A percentile compares a stretch with the other conserved stretches of the same genome.
phyloP scores from a whole-genome alignment of 2,113 vertebrate genomes.

The Aix galericulata region DNA sequence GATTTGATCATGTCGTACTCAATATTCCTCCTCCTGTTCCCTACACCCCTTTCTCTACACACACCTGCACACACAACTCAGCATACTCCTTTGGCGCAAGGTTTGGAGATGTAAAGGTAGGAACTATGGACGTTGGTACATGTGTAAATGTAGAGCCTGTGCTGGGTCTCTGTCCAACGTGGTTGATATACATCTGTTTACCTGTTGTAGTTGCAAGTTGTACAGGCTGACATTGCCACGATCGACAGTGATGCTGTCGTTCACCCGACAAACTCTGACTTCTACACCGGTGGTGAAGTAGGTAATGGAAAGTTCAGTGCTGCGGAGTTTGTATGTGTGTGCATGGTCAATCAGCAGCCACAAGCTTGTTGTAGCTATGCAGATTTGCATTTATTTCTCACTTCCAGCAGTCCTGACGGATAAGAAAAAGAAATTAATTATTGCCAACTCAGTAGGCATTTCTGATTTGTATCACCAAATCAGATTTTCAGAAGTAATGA shows the following conservation, averaged over 20 bases:
- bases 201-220: conserved; percentile 99
- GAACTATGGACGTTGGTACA: conserved; percentile 80
- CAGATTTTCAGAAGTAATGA: background rate
- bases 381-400: conserved; percentile 81
- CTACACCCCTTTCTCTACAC: conserved; percentile 72
- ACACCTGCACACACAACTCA: conserved; percentile 78
- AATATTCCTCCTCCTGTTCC: conserved; percentile 75
- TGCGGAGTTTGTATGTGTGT: conserved; percentile 82
- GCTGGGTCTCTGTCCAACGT: conserved; percentile 82
- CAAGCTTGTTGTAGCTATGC: conserved; percentile 82
- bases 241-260: conserved; percentile 99
- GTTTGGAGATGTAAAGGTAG: conserved; percentile 80
- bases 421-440: background rate
- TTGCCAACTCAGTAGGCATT: background rate
- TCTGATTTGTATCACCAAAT: background rate
- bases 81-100: conserved; percentile 75
- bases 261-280: conserved; percentile 99
- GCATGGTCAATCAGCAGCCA: conserved; percentile 82
- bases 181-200: conserved; percentile 93
- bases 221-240: conserved; percentile 98
- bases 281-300: conserved; percentile 99
- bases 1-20: conserved; percentile 80
- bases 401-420: conserved; percentile 81
- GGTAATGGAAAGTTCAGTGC: conserved; percentile 93
- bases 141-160: conserved; percentile 83